Conservation (phyloP, 1,140 invertebrate species). For the Drosophila pseudoobscura region DNA sequence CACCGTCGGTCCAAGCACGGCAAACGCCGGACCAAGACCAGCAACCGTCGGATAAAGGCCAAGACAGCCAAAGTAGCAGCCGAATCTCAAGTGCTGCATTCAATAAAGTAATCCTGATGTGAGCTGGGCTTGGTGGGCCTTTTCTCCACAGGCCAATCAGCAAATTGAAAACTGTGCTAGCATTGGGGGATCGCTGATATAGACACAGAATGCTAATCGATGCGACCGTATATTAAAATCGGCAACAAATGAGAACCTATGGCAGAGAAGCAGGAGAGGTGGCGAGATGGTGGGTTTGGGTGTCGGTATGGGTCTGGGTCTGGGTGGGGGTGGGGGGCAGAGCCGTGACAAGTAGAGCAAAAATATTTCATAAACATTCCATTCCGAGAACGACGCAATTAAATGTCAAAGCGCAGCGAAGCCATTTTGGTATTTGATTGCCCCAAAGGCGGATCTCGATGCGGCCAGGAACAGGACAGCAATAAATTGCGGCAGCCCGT, state of each 20-base stretch:
- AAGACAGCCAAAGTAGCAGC: too few relatives aligned
- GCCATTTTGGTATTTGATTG: conserved; percentile 58
- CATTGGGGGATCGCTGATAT: conserved; percentile 1
- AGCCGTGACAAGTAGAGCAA: conserved; percentile 1
- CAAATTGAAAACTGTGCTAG: conserved; percentile 31
- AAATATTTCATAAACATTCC: conserved; percentile 52
- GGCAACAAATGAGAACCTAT: conserved; percentile 13
- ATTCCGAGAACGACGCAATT: conserved; percentile 39
- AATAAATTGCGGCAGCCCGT: conserved; percentile 46
- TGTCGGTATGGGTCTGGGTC: not conserved
- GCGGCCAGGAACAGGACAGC: conserved; percentile 24
- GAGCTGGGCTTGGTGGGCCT: not conserved
- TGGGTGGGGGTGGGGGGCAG: not conserved
- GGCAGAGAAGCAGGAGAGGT: not conserved
- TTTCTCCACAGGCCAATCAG: conserved; percentile 23
- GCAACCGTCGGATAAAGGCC: too few relatives aligned
- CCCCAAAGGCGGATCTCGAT: conserved; percentile 26
- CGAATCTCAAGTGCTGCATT: not conserved
- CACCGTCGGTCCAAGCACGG: too few relatives aligned
- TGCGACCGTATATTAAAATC: conserved; percentile 43
- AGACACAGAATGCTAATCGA: conserved; percentile 4
- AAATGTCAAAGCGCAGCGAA: conserved; percentile 55
- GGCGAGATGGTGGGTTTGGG: not conserved
- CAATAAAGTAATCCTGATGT: not conserved
- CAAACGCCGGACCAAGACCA: too few relatives aligned